A percentile compares a stretch with the other conserved stretches of the same genome.
phyloP scores from a whole-genome alignment of 2,888 invertebrate genomes.

The Ormyrus thymus region DNA sequence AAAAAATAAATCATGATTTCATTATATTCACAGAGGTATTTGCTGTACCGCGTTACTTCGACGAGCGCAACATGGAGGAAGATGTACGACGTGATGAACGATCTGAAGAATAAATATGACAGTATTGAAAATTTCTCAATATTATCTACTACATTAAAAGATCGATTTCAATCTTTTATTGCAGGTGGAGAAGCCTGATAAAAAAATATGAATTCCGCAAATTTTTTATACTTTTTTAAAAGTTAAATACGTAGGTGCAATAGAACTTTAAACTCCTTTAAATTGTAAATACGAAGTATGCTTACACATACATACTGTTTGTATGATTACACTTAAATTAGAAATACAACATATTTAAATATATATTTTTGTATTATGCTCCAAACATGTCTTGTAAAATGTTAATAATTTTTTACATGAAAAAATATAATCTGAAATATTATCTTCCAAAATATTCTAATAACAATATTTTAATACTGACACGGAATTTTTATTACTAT shows the following conservation, averaged over 20 bases:
- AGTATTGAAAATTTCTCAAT: constrained; percentile 70
- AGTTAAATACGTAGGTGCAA: constrained; percentile 18
- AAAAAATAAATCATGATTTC: not conserved
- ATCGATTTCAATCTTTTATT: not conserved
- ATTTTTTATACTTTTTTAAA: not conserved
- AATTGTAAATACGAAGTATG: too few relatives aligned
- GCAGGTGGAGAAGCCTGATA: not conserved
- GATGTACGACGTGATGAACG: constrained; percentile 69
- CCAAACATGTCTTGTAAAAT: too few relatives aligned
- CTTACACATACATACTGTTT: too few relatives aligned
- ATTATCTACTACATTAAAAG: constrained; percentile 70
- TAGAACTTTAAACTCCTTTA: not conserved
- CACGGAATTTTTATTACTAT: too few relatives aligned
- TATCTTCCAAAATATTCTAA: too few relatives aligned
- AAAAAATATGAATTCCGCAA: not conserved
- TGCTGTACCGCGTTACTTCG: constrained; percentile 67
- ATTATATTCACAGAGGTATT: constrained; percentile 61
- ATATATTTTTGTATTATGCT: too few relatives aligned
- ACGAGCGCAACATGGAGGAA: constrained; percentile 66
- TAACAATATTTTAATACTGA: too few relatives aligned
- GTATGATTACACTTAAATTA: too few relatives aligned
- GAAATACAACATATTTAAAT: too few relatives aligned
- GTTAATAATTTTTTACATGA: too few relatives aligned
- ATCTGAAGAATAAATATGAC: constrained; percentile 62
- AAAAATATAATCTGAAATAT: too few relatives aligned